Evolutionary conservation across 2,888 invertebrate species (phyloP).

Genomic region (Sarcophaga caerulescens): DNA sequence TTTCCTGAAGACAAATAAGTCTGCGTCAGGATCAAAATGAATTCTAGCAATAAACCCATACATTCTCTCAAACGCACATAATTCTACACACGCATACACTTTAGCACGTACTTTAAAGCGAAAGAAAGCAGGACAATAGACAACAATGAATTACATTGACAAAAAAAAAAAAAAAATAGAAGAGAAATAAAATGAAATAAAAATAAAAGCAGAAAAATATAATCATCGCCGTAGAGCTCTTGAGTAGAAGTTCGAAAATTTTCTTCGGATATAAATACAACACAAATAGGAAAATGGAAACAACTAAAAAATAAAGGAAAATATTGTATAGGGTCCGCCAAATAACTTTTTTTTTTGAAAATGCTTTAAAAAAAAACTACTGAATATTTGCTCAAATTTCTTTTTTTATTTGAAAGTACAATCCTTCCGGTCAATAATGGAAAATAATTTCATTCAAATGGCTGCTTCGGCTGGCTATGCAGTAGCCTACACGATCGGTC

Average conservation of each 20-base stretch:
- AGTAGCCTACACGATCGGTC: too few relatives aligned
- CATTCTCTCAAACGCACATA: background rate
- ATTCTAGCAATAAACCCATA: slow-evolving; percentile 66
- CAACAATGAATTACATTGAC: slow-evolving; percentile 71
- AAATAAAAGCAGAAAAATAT: slow-evolving; percentile 8
- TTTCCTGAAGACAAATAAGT: slow-evolving; percentile 80
- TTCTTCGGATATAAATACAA: slow-evolving; percentile 3
- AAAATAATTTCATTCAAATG: too few relatives aligned
- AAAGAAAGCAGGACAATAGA: slow-evolving; percentile 72
- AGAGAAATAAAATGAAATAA: slow-evolving; percentile 28
- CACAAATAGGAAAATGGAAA: background rate
- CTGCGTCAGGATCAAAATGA: slow-evolving; percentile 77
- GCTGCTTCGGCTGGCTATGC: too few relatives aligned
- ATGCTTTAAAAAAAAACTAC: too few relatives aligned
- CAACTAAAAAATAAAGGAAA: background rate
- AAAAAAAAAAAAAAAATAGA: slow-evolving; percentile 43
- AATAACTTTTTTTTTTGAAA: too few relatives aligned
- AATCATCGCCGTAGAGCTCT: slow-evolving; percentile 8
- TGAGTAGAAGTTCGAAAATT: slow-evolving; percentile 16
- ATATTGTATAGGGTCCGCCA: too few relatives aligned
- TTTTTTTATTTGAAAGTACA: too few relatives aligned
- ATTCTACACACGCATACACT: background rate
- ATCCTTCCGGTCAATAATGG: too few relatives aligned
- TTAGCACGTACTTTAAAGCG: background rate
- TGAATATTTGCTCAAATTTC: too few relatives aligned